phyloP scores from a whole-genome alignment of 1,140 invertebrate genomes.

The Drosophila miranda region DNA sequence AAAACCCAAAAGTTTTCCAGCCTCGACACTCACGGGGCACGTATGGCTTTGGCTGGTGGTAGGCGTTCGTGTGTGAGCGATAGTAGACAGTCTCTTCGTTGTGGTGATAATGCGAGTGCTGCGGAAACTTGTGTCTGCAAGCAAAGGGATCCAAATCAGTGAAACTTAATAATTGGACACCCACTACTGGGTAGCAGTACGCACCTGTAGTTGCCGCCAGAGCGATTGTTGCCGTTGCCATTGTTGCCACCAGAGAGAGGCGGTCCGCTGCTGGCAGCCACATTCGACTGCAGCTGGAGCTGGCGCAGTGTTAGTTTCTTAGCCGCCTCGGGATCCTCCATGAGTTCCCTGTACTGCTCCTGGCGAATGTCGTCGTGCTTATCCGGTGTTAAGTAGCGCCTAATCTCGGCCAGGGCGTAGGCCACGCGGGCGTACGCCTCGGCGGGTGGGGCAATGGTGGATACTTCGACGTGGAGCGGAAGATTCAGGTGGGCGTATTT shows the following conservation, averaged over 20 bases:
- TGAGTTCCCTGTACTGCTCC: slow-evolving; percentile 90
- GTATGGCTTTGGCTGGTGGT: slow-evolving; percentile 81
- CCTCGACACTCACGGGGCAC: slow-evolving; percentile 68
- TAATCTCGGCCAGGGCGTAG: slow-evolving; percentile 91
- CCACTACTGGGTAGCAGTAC: not conserved
- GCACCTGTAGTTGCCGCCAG: slow-evolving; percentile 72
- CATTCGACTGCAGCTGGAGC: slow-evolving; percentile 70
- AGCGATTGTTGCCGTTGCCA: slow-evolving; percentile 64
- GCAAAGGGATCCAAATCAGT: not conserved
- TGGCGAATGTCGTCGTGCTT: slow-evolving; percentile 92
- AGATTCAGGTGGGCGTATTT: slow-evolving; percentile 96
- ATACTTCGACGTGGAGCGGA: slow-evolving; percentile 96
- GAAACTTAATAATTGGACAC: not conserved
- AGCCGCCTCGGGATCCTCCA: slow-evolving; percentile 82
- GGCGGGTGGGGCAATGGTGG: slow-evolving; percentile 93
- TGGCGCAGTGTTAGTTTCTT: slow-evolving; percentile 77
- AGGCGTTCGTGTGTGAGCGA: slow-evolving; percentile 77
- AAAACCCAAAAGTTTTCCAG: too few relatives aligned
- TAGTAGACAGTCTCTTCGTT: slow-evolving; percentile 82
- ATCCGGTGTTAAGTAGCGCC: slow-evolving; percentile 88
- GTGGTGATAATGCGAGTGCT: slow-evolving; percentile 80
- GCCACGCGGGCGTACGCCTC: slow-evolving; percentile 96
- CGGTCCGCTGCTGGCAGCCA: slow-evolving; percentile 41
- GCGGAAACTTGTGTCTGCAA: slow-evolving; percentile 78
- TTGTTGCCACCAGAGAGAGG: slow-evolving; percentile 37